Evolutionary conservation across 30 jellyfish, hydroid and myxozoan genomes (phyloP), one percentile per base, ranked within the genome.

Genomic region (Rhopilema esculentum): DNA sequence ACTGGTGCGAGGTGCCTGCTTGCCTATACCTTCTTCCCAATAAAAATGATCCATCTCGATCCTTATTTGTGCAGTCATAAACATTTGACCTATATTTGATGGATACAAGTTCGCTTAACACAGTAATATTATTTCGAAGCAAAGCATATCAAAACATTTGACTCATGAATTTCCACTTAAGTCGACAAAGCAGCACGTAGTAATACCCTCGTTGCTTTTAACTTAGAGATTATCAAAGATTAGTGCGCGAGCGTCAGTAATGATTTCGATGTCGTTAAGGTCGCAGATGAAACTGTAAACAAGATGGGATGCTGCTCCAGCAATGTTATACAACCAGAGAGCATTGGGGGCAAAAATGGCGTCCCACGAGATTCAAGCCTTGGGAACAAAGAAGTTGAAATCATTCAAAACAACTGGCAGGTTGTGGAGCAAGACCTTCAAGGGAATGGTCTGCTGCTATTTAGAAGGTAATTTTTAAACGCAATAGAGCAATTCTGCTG

Each of bases 281-380:
- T 20, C 49, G 21, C 75, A 16, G 29, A 64, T 53, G 77, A 17
- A 25, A 17, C 69, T 27, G 78, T 25, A 25, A 80, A 68, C n/a
- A 50, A 53, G 53, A 82, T 82, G 91, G 91, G 91, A 26, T 82
- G 91, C 63, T 82, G 91, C 30, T 48, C 80, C 67, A 82, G 91
- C 84, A 49, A 82, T 20, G 79, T 31, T 32, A 65, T 82, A 19
- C 85, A 82, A 25, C 91, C 91, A 23, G 82, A 30, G 25, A 17
- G 25, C 12, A 53, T 48, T 25, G 77, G 23, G 17, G 63, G 40
- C 27, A 66, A 67, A 32, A 31, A 48, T 17, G 64, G 4, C 8
- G 70, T 40, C 32, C 40, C 83, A 0, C 31, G 25, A 27, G 91
- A 65, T 32, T 27, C 74, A 19, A 20, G 64, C 27, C 62, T 82